These are phyloP conservation scores for Euglossa dilemma DNA, from an alignment of 1,140 invertebrate species.

Conservation along the genomic window DNA sequence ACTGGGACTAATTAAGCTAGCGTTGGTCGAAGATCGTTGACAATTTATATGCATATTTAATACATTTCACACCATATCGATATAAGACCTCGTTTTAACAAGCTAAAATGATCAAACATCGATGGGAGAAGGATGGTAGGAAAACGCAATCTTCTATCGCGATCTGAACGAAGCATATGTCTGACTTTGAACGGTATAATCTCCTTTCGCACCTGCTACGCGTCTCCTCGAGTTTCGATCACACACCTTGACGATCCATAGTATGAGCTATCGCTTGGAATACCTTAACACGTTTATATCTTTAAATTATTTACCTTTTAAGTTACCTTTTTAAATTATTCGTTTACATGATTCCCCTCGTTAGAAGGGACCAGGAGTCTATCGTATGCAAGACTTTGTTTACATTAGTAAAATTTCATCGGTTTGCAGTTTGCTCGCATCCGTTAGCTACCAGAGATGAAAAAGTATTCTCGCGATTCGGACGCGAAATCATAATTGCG, in stretches of 20 bases:
- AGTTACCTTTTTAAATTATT: conserved; percentile 22
- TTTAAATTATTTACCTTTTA: neutral
- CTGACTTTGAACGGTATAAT: conserved; percentile 48
- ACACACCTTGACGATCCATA: conserved; percentile 34
- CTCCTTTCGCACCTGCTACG: conserved; percentile 27
- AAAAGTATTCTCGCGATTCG: conserved; percentile 8
- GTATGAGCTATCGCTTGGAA: conserved; percentile 12
- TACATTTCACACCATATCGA: conserved; percentile 54
- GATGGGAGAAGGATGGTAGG: conserved; percentile 61
- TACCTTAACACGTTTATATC: neutral
- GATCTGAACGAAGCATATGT: conserved; percentile 70
- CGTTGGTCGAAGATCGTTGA: conserved; percentile 74
- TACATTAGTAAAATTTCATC: conserved; percentile 35
- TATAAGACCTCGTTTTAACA: conserved; percentile 59
- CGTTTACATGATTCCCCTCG: neutral
- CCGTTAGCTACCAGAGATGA: neutral
- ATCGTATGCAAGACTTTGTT: conserved; percentile 28
- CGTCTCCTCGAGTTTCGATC: conserved; percentile 43
- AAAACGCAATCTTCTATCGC: conserved; percentile 61
- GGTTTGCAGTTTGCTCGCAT: conserved; percentile 33
- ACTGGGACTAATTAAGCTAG: conserved; percentile 63
- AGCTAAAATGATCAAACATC: conserved; percentile 75
- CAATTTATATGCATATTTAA: conserved; percentile 59
- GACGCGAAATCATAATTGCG: conserved; percentile 35
- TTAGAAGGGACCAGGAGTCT: conserved; percentile 2